phyloP scores from a whole-genome alignment of 2,797 vertebrate genomes.

The Microctenopoma lineatum region DNA sequence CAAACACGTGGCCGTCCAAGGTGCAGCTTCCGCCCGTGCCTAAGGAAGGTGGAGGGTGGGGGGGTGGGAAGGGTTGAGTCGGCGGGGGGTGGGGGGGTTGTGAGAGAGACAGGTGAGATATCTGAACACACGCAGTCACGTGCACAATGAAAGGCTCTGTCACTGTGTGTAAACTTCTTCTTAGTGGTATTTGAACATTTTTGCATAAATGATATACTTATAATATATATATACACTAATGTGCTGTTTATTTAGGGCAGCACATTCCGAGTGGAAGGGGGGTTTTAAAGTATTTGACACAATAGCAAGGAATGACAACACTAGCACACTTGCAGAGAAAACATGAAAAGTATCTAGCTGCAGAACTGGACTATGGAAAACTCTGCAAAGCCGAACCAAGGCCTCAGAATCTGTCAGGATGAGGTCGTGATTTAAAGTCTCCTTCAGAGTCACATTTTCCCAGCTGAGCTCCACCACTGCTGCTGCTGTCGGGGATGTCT shows the following conservation, averaged over 20 bases:
- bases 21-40: conserved; percentile 83
- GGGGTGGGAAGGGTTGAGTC: no score
- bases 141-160: no score
- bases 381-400: neutral
- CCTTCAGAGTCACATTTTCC: conserved; percentile 33
- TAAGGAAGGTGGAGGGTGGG: conserved; percentile 52
- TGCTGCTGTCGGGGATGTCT: neutral
- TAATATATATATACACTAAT: neutral
- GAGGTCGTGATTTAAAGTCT: neutral
- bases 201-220: neutral
- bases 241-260: neutral
- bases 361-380: neutral
- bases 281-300: neutral
- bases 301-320: neutral
- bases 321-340: no score
- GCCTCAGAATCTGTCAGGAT: conserved; percentile 6
- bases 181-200: neutral
- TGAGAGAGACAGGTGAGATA: conserved; percentile 41
- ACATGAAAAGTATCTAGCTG: no score
- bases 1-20: conserved; percentile 86
- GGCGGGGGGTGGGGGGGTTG: no score
- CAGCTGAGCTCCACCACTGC: conserved; percentile 6
- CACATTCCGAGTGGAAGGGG: neutral
- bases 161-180: neutral
- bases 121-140: neutral